phyloP scores from a whole-genome alignment of 2,888 invertebrate species.

The Agelastica alni region DNA sequence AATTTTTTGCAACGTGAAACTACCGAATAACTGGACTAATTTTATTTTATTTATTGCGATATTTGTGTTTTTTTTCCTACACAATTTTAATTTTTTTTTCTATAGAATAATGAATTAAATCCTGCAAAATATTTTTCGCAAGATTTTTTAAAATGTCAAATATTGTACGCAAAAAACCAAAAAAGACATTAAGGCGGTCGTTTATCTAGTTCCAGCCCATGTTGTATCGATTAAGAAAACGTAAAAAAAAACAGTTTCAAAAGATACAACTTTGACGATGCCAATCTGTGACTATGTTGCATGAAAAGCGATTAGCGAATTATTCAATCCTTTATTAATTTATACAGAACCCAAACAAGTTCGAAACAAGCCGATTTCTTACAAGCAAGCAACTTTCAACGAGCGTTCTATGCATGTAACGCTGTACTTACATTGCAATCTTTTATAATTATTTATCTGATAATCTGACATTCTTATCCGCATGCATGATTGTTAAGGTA shows the following conservation, averaged over 20 bases:
- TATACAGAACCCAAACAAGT: slow-evolving; percentile 19
- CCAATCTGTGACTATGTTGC: slow-evolving; percentile 3
- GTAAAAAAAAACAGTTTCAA: neutral
- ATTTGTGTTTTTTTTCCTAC: too few species aligned
- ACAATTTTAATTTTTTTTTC: too few species aligned
- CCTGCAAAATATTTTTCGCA: too few species aligned
- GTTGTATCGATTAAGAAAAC: too few species aligned
- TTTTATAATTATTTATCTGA: slow-evolving; percentile 37
- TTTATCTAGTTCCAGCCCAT: too few species aligned
- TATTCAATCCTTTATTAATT: slow-evolving; percentile 23
- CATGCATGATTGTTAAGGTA: slow-evolving; percentile 28
- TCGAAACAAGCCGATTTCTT: slow-evolving; percentile 12
- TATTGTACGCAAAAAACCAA: too few species aligned
- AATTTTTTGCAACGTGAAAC: too few species aligned
- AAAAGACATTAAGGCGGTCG: too few species aligned
- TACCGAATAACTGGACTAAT: too few species aligned
- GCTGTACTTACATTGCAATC: slow-evolving; percentile 32
- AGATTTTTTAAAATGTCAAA: too few species aligned
- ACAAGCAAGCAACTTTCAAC: neutral
- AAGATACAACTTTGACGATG: slow-evolving; percentile 4
- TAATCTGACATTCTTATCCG: slow-evolving; percentile 31
- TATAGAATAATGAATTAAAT: too few species aligned
- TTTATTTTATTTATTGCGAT: too few species aligned
- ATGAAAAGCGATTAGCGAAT: slow-evolving; percentile 12
- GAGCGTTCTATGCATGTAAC: slow-evolving; percentile 28